Base-by-base conservation (phyloP, 2,797 vertebrate species). In the Telmatherina bonti region DNA sequence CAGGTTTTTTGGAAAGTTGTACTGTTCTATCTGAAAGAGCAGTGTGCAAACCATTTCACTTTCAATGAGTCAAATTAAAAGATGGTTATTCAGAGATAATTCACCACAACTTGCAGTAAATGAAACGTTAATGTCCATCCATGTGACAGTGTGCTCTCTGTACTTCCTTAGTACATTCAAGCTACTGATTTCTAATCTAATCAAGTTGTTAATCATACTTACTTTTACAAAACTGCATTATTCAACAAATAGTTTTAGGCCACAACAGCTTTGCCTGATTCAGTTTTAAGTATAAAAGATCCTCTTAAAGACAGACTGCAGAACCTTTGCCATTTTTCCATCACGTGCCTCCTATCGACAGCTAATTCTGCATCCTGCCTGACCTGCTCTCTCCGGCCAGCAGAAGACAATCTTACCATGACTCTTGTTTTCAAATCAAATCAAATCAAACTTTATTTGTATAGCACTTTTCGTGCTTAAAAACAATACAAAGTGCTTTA, bases 141-240 rank as follows among this genome's bases (percentile, higher is more conserved):
- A n/a, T 54, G 52, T 36, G 36, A 65, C 35, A 55, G 20, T 7
- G 35, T 41, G 3, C 36, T 33, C 24, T 20, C 27, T 16, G 26
- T 65, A 18, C 63, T 54, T 41, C 41, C 5, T 55, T 20, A 52
- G 62, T 52, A 53, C 15, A 64, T 15, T 22, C 22, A 9, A 54
- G 52, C 27, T 0, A 29, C 52, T 31, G 36, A 33, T 18, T 66
- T 35, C 11, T 65, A 29, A 66, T 66, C 63, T 43, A 31, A 7
- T 52, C 12, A 15, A 2, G 5, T 52, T 26, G 12, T 52, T 13
- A 12, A 27, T 24, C 5, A 11, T 2, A 52, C 24, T 51, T 2
- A 51, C 22, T 5, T 27, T 52, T 22, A 15, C 13, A 24, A 49
- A 49, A 11, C 10, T 43, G 16, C 20, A n/a, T 22, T 49, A 24